A percentile compares a stretch with the other conserved stretches of the same genome.
phyloP scores from a whole-genome alignment of 2,888 invertebrate genomes.

The Mantis religiosa region DNA sequence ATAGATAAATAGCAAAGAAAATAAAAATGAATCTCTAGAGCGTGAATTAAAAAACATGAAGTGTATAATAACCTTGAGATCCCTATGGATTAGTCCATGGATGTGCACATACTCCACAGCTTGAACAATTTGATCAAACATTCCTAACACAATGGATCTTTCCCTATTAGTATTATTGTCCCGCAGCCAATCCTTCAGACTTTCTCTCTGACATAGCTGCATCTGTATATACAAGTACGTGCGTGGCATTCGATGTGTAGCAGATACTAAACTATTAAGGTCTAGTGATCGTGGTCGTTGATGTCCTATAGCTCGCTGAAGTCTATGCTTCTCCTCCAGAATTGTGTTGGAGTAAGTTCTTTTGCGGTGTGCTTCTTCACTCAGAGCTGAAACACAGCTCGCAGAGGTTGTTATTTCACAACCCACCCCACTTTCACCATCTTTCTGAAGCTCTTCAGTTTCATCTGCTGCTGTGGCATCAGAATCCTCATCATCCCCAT shows the following conservation, averaged over 20 bases:
- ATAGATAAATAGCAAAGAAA: no score
- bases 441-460: background rate
- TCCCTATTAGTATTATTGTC: slow-evolving; percentile 47
- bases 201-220: slow-evolving; percentile 88
- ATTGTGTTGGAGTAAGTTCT: background rate
- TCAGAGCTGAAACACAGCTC: background rate
- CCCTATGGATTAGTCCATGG: slow-evolving; percentile 90
- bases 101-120: slow-evolving; percentile 95
- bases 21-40: no score
- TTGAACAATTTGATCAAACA: slow-evolving; percentile 86
- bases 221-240: slow-evolving; percentile 94
- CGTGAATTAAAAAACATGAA: no score
- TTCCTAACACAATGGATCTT: slow-evolving; percentile 52
- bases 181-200: slow-evolving; percentile 86
- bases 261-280: slow-evolving; percentile 34
- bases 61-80: slow-evolving; percentile 69
- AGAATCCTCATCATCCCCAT: slow-evolving; percentile 36
- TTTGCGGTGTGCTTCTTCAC: background rate
- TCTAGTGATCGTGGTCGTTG: slow-evolving; percentile 43
- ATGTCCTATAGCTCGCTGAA: background rate
- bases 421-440: background rate
- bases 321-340: background rate
- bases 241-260: slow-evolving; percentile 38
- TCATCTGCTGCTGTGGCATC: background rate
- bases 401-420: background rate